Base-by-base conservation (phyloP, 2,888 invertebrate species). In the Diogma glabrata region DNA sequence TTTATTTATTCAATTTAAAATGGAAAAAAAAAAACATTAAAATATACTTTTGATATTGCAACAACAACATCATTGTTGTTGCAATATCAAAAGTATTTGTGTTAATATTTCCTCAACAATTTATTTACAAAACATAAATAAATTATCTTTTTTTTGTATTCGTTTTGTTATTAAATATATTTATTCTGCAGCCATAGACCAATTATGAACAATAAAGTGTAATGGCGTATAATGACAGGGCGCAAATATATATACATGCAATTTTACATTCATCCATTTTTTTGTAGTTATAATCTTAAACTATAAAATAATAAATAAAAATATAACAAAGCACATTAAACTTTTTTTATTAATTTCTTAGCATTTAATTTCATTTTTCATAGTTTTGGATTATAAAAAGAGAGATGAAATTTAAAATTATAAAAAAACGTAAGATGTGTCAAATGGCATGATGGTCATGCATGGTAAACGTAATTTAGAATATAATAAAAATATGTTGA, bases 221-320 rank as follows among this genome's bases (percentile, higher is more conserved):
- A 51, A 52, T 49, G 50, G 53, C 50, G 50, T 50, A 50, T 51
- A 53, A 52, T 53, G 51, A 52, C 43, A 53, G 52, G 53, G 46
- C 46, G 51, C 30, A 16, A 12, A 19, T 24, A 9, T 23, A 45
- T 46, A 17, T 47, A 47, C 51, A 54, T 52, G 53, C 53, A 53
- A 53, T 53, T 56, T 52, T 23, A 50, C 47, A 52, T 52, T 53
- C 53, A 53, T 51, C 51, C 51, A 51, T 14, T 22, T 10, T 43
- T 43, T 43, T 43, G 43, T n/a, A 49, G 40, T 33, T 53, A 24
- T 38, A 26, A 49, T 51, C 50, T 53, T 49, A 55, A 46, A 33
- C 36, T 28, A 43, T 30, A 33, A 49, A 47, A 28, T 9, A 28
- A 51, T 24, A 47, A 23, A 48, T 51, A 49, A n/a, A n/a, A n/a